phyloP scores from a whole-genome alignment of 2,113 vertebrate genomes.

The Nipponia nippon region DNA sequence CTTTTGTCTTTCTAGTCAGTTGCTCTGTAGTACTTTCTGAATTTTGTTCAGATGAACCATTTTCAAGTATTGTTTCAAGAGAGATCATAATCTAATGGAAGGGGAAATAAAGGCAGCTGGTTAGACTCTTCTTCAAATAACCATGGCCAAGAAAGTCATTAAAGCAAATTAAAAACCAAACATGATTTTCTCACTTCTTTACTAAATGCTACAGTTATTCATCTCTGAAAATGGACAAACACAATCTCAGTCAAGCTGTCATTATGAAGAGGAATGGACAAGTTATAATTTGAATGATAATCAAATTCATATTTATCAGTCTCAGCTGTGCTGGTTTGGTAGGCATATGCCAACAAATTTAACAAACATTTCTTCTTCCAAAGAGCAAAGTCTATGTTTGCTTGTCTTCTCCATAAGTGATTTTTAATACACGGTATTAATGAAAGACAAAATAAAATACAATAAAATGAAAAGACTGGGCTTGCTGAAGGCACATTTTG shows the following conservation, averaged over 20 bases:
- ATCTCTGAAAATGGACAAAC: conserved; percentile 50
- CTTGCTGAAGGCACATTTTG: neutral
- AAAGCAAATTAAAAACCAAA: conserved; percentile 49
- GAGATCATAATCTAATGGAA: conserved; percentile 32
- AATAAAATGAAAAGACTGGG: neutral
- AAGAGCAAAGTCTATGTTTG: neutral
- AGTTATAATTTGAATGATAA: conserved; percentile 37
- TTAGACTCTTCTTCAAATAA: conserved; percentile 38
- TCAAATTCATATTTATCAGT: conserved; percentile 41
- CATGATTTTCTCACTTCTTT: conserved; percentile 33
- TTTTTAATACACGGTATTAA: neutral
- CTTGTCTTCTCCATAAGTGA: neutral
- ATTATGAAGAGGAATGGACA: conserved; percentile 38
- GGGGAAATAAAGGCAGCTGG: conserved; percentile 40
- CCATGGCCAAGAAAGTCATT: conserved; percentile 37
- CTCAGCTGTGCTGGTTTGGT: conserved; percentile 14
- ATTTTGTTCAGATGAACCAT: conserved; percentile 45
- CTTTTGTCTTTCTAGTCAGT: conserved; percentile 29
- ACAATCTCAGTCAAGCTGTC: conserved; percentile 40
- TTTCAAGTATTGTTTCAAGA: conserved; percentile 58
- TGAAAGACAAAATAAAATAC: neutral
- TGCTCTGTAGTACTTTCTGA: conserved; percentile 1
- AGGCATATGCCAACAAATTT: neutral
- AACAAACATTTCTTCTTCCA: conserved; percentile 3
- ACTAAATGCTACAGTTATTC: conserved; percentile 30